Evolutionary conservation across 2,888 invertebrate genomes (phyloP).

Genomic region (Ryuthela nishihirai): DNA sequence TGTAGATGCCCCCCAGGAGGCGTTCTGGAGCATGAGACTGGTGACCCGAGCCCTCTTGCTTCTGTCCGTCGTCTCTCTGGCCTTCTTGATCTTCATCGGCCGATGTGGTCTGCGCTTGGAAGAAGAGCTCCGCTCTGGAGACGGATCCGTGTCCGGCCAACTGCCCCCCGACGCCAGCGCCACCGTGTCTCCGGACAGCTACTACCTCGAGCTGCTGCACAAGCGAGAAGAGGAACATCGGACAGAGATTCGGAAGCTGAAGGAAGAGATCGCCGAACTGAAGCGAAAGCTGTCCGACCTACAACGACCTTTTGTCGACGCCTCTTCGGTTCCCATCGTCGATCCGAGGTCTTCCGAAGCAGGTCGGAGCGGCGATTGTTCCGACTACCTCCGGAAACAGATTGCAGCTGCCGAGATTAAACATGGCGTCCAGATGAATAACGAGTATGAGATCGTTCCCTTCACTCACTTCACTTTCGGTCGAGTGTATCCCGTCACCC

Average conservation of each 20-base stretch:
- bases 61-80: slow-evolving; percentile 12
- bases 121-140: slow-evolving; percentile 2
- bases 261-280: slow-evolving; percentile 35
- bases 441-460: slow-evolving; percentile 71
- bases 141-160: neutral
- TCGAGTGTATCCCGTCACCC: slow-evolving; percentile 66
- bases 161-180: neutral
- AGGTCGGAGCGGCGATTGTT: slow-evolving; percentile 29
- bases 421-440: slow-evolving; percentile 65
- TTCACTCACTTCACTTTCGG: slow-evolving; percentile 66
- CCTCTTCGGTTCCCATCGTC: slow-evolving; percentile 20
- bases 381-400: slow-evolving; percentile 59
- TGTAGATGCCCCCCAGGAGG: too few relatives aligned
- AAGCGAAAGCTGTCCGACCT: slow-evolving; percentile 36
- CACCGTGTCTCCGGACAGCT: slow-evolving; percentile 19
- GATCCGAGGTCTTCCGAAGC: slow-evolving; percentile 2
- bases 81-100: slow-evolving; percentile 21
- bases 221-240: slow-evolving; percentile 24
- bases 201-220: slow-evolving; percentile 32
- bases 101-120: slow-evolving; percentile 18
- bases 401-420: slow-evolving; percentile 64
- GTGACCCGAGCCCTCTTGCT: slow-evolving; percentile 28
- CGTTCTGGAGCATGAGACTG: slow-evolving; percentile 26
- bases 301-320: slow-evolving; percentile 29
- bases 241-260: slow-evolving; percentile 11